Evolutionary conservation across 2,888 invertebrate species (phyloP).

Genomic region (Salpingus planirostris): DNA sequence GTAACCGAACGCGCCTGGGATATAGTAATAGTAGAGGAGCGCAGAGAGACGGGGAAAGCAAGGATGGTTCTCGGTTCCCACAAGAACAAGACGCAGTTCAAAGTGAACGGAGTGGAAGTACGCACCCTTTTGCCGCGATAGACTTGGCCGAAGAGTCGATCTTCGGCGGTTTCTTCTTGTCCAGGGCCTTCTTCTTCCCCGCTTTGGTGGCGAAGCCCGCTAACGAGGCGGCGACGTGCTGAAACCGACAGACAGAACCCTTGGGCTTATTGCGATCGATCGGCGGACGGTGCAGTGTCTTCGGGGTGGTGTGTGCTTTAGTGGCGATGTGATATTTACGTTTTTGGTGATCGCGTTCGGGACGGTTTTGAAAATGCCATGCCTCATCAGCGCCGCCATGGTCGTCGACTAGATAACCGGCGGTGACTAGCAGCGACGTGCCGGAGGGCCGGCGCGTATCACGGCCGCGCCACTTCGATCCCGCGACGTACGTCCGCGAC

Average conservation of each 20-base stretch:
- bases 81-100: slow-evolving; percentile 20
- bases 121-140: slow-evolving; percentile 61
- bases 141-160: slow-evolving; percentile 52
- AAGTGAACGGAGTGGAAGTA: slow-evolving; percentile 27
- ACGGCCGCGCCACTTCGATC: slow-evolving; percentile 8
- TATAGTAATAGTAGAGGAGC: too few species aligned
- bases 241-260: too few species aligned
- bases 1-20: too few species aligned
- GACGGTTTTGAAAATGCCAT: slow-evolving; percentile 42
- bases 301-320: background rate
- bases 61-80: slow-evolving; percentile 32
- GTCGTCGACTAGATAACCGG: slow-evolving; percentile 36
- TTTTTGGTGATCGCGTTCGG: slow-evolving; percentile 34
- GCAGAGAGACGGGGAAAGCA: slow-evolving; percentile 32
- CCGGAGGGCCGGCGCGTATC: too few species aligned
- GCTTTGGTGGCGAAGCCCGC: slow-evolving; percentile 37
- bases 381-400: slow-evolving; percentile 55
- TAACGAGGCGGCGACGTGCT: too few species aligned
- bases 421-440: too few species aligned
- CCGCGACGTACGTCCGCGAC: slow-evolving; percentile 26
- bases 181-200: slow-evolving; percentile 39
- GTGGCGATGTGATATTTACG: slow-evolving; percentile 36
- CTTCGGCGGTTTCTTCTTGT: slow-evolving; percentile 39
- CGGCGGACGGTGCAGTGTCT: slow-evolving; percentile 4
- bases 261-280: too few species aligned